phyloP scores from a whole-genome alignment of 2,888 invertebrate genomes.

The Saturnia japonica region DNA sequence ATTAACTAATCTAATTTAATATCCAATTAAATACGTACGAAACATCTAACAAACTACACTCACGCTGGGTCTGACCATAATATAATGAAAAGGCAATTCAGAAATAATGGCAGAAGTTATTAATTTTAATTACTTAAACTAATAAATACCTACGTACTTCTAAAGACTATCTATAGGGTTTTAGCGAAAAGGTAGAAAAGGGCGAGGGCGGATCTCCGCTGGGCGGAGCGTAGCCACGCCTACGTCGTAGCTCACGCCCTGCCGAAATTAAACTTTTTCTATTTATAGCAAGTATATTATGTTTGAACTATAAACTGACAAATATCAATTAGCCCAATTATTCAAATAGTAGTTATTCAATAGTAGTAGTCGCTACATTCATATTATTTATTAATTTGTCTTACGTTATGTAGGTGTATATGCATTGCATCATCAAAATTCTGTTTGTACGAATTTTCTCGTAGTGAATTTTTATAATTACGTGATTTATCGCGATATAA shows the following conservation, averaged over 20 bases:
- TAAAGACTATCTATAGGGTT: constrained; percentile 62
- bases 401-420: too few species aligned
- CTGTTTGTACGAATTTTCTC: too few species aligned
- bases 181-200: constrained; percentile 72
- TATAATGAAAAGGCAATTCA: constrained; percentile 8
- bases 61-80: background rate
- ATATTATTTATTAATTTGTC: background rate
- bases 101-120: constrained; percentile 29
- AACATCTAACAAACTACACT: background rate
- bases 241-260: constrained; percentile 68
- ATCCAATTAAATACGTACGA: background rate
- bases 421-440: too few species aligned
- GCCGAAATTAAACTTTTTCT: constrained; percentile 63
- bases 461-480: too few species aligned
- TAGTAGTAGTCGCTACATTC: too few species aligned
- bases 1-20: background rate
- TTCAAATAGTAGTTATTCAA: too few species aligned
- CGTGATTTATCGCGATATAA: too few species aligned
- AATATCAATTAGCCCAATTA: constrained; percentile 24
- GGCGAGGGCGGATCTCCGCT: constrained; percentile 74
- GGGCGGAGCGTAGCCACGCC: constrained; percentile 78
- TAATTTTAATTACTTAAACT: constrained; percentile 44
- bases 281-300: constrained; percentile 38
- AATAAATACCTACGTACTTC: constrained; percentile 28
- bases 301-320: constrained; percentile 25